Evolutionary conservation across 2,113 vertebrate genomes (phyloP), one percentile per base, ranked within the genome.

Genomic region (Nibea coibor): DNA sequence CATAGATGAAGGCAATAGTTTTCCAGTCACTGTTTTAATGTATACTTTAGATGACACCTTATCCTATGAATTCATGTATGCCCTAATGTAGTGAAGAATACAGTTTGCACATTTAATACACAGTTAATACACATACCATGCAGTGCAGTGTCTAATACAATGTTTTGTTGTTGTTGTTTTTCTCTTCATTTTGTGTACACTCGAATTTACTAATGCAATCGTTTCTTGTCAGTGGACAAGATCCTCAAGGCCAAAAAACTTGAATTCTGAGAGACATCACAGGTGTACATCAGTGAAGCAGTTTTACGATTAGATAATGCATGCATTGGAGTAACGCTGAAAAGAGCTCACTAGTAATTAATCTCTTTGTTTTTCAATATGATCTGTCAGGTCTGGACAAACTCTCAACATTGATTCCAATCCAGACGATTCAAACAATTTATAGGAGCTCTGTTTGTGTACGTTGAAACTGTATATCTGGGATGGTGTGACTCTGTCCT

Each of bases 281-380:
- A 3, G 22, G 48, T 75, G 17, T 45, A 22, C 4, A 26, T 43
- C 16, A 16, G 7, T 9, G 10, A 42, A 65, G 39, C 12, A 31
- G 11, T 75, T 61, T 35, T 28, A 58, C 26, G 17, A 51, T 73
- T 62, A 63, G 16, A 54, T 43, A 20, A 53, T 64, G 35, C 72
- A 64, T 6, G 24, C 24, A 26, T 51, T n/a, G 17, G 42, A 10
- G 4, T 61, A n/a, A 75, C 48, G 8, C 43, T 48, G 8, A 63
- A 51, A 75, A 67, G 10, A 28, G 19, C n/a, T 53, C 1, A 56
- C 14, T 0, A 28, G 24, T 57, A 31, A 56, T 16, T 20, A n/a
- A 39, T 19, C 24, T 31, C 20, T 45, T 48, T 43, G n/a, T 57
- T 50, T 47, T 28, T 50, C 5, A 71, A 26, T 56, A 26, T 45